Base-by-base conservation (phyloP, 2,888 invertebrate species). In the Lasioglossum vierecki region DNA sequence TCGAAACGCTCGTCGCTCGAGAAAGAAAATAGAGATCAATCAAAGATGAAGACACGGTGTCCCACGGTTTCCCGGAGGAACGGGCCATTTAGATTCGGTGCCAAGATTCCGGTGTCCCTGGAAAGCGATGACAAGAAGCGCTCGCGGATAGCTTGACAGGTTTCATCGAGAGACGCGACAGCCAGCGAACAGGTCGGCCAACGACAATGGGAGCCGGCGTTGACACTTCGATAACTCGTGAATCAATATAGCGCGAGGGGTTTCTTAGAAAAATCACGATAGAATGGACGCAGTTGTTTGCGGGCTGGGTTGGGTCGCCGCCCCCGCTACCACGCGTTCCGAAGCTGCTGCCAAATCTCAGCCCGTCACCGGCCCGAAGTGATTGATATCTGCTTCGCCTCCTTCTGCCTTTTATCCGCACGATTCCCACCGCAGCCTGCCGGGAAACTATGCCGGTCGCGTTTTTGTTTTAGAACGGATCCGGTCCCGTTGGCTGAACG, bases 291-390 rank as follows among this genome's bases (percentile, higher is more conserved):
- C 89, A 88, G 92, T 91, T 92, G 92, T 90, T 91, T 86, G 91
- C 89, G 88, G 88, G 85, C 81, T 82, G 84, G 78, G 84, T 76
- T 83, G 76, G 86, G 84, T 53, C 85, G 76, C 85, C 78, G 77
- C 81, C 87, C 85, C 88, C 78, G 74, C 87, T 84, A 80, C 88
- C 87, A 87, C 85, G 90, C 88, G 87, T 88, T 90, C 89, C 89
- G 90, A 91, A 91, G 92, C 92, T 90, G 91, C 93, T 92, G 92
- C 92, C 92, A 92, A 93, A 93, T 93, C 92, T 92, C 92, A 87
- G 91, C 89, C 91, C 92, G 93, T 93, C 93, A 91, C 91, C 91
- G 75, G 90, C 84, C 86, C 88, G 87, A 79, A n/a, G 92, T 94
- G 94, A 94, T 94, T 93, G 93, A 94, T 94, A 92, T 91, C 92